phyloP scores from a whole-genome alignment of 37 sponge, comb jelly and placozoan species.

The Chondrilla cf. caribensis region DNA sequence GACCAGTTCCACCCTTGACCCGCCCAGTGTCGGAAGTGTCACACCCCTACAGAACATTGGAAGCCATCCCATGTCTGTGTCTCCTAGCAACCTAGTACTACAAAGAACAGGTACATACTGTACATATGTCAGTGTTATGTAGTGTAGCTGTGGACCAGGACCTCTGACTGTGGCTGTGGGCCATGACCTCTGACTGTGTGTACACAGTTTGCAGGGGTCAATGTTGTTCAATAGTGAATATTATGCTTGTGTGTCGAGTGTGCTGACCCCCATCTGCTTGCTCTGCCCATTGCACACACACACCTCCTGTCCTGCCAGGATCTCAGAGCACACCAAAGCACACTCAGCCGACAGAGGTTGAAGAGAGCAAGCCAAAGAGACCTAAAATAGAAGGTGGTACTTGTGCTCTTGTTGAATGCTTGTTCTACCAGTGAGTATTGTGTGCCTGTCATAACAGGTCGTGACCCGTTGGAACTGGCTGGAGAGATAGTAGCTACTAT shows the following conservation, averaged over 20 bases:
- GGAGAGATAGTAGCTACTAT: constrained; percentile 72
- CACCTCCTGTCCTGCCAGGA: not conserved
- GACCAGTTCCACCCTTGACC: constrained; percentile 1
- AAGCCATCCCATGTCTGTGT: not conserved
- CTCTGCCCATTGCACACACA: not conserved
- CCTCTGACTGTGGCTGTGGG: too few relatives aligned
- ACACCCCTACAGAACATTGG: constrained; percentile 15
- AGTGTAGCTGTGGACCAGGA: too few relatives aligned
- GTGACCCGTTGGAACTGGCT: constrained; percentile 62
- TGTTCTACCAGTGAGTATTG: too few relatives aligned
- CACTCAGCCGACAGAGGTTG: not conserved
- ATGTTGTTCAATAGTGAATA: too few relatives aligned
- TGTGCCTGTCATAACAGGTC: constrained; percentile 13
- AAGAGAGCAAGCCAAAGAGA: constrained; percentile 26
- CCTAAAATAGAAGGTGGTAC: constrained; percentile 69
- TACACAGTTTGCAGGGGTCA: too few relatives aligned
- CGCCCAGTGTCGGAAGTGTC: constrained; percentile 29
- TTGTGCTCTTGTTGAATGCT: not conserved
- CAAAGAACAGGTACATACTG: constrained; percentile 18
- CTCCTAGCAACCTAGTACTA: not conserved
- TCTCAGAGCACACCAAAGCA: constrained; percentile 20
- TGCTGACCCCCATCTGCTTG: not conserved
- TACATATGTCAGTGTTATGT: too few relatives aligned
- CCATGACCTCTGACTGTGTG: too few relatives aligned
- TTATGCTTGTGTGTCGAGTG: too few relatives aligned